Percentiles rank a stretch among this genome's conserved stretches.
These are phyloP conservation scores for Notodonta ziczac DNA, from an alignment of 2,888 invertebrate genomes.

Conservation along the genomic window DNA sequence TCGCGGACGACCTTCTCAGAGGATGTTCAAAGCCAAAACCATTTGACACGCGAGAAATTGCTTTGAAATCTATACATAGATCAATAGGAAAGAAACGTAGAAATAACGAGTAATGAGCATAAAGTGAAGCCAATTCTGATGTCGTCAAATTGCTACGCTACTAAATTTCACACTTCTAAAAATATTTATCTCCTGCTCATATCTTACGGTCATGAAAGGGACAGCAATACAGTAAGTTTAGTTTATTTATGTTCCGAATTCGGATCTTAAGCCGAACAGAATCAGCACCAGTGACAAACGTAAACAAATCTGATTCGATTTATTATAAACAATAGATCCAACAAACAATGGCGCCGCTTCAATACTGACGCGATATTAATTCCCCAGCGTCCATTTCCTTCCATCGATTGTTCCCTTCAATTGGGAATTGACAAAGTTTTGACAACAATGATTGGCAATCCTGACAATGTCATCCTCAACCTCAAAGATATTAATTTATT, in stretches of 20 bases:
- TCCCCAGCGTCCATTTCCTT: conserved; percentile 53
- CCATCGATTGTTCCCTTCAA: conserved; percentile 48
- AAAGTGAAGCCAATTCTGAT: no score
- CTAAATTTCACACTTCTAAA: no score
- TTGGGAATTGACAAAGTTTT: conserved; percentile 20
- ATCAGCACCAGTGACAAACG: conserved; percentile 24
- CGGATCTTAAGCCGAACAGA: conserved; percentile 16
- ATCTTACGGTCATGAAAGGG: no score
- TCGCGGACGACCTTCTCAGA: conserved; percentile 3
- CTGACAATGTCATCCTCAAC: no score
- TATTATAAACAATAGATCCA: conserved; percentile 45
- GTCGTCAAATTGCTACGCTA: no score
- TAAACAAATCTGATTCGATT: conserved; percentile 55
- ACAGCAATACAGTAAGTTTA: no score
- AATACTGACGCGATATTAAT: conserved; percentile 26
- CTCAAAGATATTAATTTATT: no score
- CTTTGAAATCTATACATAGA: background rate
- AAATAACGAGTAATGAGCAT: background rate
- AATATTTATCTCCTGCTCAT: no score
- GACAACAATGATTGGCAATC: no score
- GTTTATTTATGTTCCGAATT: background rate
- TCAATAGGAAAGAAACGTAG: background rate
- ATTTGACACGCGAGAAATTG: conserved; percentile 1
- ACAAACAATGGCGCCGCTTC: conserved; percentile 39
- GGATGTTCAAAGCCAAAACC: background rate